These are phyloP conservation scores for Crotalus tigris DNA, from an alignment of 2,113 vertebrate species.

Conservation along the genomic window DNA sequence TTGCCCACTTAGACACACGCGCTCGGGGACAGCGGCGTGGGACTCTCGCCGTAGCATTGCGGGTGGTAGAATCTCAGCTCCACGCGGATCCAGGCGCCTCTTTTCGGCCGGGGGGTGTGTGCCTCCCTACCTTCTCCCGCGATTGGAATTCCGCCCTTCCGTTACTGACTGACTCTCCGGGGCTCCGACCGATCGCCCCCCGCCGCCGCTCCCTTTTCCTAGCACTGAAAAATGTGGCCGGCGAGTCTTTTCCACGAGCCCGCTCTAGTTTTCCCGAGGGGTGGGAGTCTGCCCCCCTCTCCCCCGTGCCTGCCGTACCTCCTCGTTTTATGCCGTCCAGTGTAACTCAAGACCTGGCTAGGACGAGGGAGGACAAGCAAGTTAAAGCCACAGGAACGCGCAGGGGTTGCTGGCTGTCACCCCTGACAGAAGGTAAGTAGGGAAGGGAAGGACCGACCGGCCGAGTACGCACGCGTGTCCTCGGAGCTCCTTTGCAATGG, in stretches of 20 bases:
- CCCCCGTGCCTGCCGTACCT: background rate
- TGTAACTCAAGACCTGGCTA: background rate
- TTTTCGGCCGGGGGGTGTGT: background rate
- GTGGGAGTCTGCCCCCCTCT: background rate
- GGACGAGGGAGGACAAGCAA: background rate
- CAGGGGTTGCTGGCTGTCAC: background rate
- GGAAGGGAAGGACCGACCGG: background rate
- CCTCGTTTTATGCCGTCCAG: background rate
- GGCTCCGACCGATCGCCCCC: too few relatives aligned
- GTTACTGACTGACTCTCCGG: background rate
- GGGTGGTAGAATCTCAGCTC: background rate
- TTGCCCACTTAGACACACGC: conserved; percentile 36
- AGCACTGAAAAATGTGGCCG: conserved; percentile 25
- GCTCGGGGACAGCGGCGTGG: conserved; percentile 24
- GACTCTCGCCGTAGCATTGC: background rate
- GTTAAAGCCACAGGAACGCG: background rate
- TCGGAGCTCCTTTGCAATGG: too few relatives aligned
- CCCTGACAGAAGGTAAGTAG: background rate
- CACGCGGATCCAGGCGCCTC: background rate
- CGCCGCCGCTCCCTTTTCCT: background rate
- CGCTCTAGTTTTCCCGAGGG: conserved; percentile 10
- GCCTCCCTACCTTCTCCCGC: background rate
- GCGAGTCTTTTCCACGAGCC: conserved; percentile 29
- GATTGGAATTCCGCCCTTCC: background rate
- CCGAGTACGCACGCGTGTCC: background rate